Conservation (phyloP, 2,797 vertebrate species). For the Erithacus rubecula region DNA sequence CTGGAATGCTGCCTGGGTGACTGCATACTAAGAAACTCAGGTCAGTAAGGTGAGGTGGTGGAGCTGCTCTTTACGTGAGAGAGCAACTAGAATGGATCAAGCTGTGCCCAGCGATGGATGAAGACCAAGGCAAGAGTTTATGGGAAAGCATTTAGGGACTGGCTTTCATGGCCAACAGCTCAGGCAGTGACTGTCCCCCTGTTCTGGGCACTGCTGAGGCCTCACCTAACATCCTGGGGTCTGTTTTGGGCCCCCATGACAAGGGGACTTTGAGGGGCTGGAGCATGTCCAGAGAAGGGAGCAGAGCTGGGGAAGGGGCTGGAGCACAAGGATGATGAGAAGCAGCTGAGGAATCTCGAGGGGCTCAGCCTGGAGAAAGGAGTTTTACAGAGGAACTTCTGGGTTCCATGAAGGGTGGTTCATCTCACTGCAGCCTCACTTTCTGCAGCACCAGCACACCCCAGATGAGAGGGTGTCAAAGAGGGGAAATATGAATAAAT, state of each 20-base stretch:
- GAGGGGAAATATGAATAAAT: background rate
- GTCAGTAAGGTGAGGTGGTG: background rate
- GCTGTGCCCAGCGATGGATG: background rate
- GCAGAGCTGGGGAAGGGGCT: background rate
- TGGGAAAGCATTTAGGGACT: background rate
- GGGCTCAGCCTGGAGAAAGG: background rate
- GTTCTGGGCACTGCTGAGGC: background rate
- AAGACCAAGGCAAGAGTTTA: background rate
- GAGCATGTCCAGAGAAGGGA: background rate
- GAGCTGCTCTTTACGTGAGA: background rate
- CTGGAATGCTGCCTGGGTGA: background rate
- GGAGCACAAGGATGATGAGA: background rate
- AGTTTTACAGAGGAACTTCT: background rate
- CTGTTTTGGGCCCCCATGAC: background rate
- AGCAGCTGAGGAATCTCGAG: background rate
- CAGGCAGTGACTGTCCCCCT: background rate
- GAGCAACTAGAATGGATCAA: background rate
- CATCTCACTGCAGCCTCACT: background rate
- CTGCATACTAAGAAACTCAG: background rate
- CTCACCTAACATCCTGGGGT: background rate
- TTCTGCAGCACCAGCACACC: background rate
- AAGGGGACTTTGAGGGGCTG: background rate
- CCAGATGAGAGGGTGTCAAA: background rate
- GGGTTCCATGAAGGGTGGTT: background rate
- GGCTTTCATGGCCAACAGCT: background rate